Base-by-base conservation (phyloP, 2,888 invertebrate species). In the Dichetophora obliterata region DNA sequence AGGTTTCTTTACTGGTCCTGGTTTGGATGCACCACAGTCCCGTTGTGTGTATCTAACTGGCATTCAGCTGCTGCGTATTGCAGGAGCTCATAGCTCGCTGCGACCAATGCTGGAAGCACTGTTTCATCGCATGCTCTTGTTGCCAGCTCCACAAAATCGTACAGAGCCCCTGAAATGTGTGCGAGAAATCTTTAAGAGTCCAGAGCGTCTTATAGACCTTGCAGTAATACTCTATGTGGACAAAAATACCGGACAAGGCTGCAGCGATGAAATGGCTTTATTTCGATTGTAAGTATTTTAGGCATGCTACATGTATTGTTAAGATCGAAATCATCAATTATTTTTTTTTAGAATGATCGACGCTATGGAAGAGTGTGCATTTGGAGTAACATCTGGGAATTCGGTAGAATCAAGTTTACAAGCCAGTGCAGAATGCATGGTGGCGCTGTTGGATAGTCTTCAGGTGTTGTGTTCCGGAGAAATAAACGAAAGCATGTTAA, bases 81-180 rank as follows among this genome's bases (percentile, higher is more conserved):
- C 98, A 0, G 98, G 98, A 0, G 94, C 95, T 52, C 95, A 96
- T 31, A 93, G 95, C 0, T 94, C 94, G n/a, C 90, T 98, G 66
- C 92, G 98, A 16, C 97, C 98, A 9, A 97, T 98, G 59, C 90
- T 98, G 63, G 98, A 98, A 87, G 97, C 98, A 0, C 91, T 98
- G 1, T 98, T 98, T 86, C 98, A 98, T 88, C 92, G 98, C 75
- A 96, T 98, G 94, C 90, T 98, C 4, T 91, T 98, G 0, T 93
- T 97, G 88, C 97, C 98, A 19, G 95, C 96, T 0, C 94, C 95
- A 0, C 92, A 94, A 59, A 96, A 96, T 86, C 91, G 98, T 59
- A 91, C 95, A 9, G 97, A 98, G 83, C 95, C 97, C 0, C 86
- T 98, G 37, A 92, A 95, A 79, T 95, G 96, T 81, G 92, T 95